A percentile compares a stretch with the other conserved stretches of the same genome.
phyloP scores from a whole-genome alignment of 2,797 vertebrate genomes.

The Micromesistius poutassou region DNA sequence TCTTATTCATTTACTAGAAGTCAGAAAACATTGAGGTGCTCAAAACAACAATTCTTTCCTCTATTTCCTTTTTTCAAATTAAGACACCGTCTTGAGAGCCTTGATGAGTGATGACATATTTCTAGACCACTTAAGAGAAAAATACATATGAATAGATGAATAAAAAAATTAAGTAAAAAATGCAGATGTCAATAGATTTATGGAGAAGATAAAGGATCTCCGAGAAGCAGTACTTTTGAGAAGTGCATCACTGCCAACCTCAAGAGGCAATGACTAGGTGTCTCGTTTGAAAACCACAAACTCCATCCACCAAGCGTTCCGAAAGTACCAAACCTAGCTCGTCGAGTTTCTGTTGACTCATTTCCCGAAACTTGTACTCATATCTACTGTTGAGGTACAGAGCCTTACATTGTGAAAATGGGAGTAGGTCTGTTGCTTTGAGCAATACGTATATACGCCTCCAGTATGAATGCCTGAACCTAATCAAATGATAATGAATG shows the following conservation, averaged over 20 bases:
- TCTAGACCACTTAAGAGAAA: neutral
- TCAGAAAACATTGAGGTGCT: too few species aligned
- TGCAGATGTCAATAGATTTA: neutral
- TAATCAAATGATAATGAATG: neutral
- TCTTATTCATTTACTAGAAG: neutral
- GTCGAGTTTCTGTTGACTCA: conserved; percentile 24
- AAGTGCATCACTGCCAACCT: conserved; percentile 16
- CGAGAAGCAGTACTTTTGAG: neutral
- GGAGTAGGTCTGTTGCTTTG: conserved; percentile 30
- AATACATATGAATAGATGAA: too few species aligned
- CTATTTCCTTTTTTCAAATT: too few species aligned
- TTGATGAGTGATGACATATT: neutral
- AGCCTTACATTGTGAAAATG: conserved; percentile 8
- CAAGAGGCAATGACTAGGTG: neutral
- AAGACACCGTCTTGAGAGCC: neutral
- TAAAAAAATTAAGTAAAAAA: neutral
- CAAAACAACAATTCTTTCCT: neutral
- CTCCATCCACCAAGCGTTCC: conserved; percentile 4
- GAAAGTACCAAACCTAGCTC: conserved; percentile 16
- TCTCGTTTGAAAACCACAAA: neutral
- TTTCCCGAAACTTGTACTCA: conserved; percentile 20
- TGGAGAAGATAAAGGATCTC: neutral
- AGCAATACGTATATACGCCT: conserved; percentile 28
- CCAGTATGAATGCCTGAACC: conserved; percentile 10
- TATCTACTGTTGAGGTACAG: conserved; percentile 12